Evolutionary conservation across 2,113 vertebrate species (phyloP).

Genomic region (Oxyruncus cristatus): DNA sequence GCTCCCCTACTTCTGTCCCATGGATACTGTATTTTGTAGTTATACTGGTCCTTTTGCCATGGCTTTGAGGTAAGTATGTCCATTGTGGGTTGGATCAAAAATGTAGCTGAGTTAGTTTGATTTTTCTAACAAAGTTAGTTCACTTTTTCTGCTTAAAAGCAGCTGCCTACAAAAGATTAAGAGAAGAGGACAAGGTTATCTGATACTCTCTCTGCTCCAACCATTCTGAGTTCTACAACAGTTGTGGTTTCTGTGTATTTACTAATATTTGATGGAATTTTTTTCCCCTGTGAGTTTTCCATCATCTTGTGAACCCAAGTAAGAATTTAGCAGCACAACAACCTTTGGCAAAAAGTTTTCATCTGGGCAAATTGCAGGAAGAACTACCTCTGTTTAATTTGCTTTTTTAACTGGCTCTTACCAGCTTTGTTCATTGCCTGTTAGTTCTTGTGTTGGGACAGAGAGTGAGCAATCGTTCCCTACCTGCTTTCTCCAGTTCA

Average conservation of each 20-base stretch:
- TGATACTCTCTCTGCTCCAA: not conserved
- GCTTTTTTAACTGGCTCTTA: not conserved
- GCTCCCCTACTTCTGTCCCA: not conserved
- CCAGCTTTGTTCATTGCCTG: not conserved
- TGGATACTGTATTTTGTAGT: not conserved
- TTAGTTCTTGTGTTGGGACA: not conserved
- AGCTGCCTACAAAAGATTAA: not conserved
- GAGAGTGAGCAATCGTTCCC: not conserved
- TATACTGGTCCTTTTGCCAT: not conserved
- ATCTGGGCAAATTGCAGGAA: not conserved
- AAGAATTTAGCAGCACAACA: not conserved
- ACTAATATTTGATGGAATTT: not conserved
- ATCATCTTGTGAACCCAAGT: not conserved
- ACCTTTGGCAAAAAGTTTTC: not conserved
- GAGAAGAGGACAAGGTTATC: not conserved
- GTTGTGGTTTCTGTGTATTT: slow-evolving; percentile 11
- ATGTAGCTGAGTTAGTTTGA: not conserved
- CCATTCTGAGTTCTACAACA: not conserved
- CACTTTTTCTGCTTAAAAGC: not conserved
- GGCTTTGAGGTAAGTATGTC: not conserved
- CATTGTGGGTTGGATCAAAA: not conserved
- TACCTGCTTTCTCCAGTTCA: not conserved
- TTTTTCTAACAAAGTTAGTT: not conserved
- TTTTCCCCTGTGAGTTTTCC: not conserved
- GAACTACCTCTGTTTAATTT: not conserved